Conservation (phyloP, 2,888 invertebrate genomes). For the Cheilosia urbana region DNA sequence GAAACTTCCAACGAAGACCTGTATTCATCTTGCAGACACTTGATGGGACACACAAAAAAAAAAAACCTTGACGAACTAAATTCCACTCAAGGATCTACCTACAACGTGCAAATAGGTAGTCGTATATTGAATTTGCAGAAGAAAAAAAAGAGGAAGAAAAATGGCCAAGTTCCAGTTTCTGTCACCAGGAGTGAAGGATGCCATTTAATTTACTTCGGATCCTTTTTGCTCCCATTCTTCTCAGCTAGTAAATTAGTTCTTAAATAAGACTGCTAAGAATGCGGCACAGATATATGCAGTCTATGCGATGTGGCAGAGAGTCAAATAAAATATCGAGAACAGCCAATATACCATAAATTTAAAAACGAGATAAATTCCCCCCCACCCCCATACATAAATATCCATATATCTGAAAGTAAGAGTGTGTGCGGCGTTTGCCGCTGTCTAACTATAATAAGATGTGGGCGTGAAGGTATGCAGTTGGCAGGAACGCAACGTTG, state of each 20-base stretch:
- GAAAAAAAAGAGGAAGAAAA: background rate
- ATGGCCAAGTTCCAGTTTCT: slow-evolving; percentile 66
- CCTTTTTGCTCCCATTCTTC: slow-evolving; percentile 8
- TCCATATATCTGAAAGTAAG: background rate
- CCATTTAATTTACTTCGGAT: slow-evolving; percentile 67
- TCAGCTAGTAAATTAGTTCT: slow-evolving; percentile 57
- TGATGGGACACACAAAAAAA: slow-evolving; percentile 24
- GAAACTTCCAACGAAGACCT: slow-evolving; percentile 28
- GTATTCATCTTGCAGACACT: slow-evolving; percentile 62
- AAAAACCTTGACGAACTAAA: slow-evolving; percentile 16
- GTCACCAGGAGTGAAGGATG: slow-evolving; percentile 66
- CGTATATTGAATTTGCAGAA: slow-evolving; percentile 55
- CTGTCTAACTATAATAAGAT: slow-evolving; percentile 20
- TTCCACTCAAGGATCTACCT: slow-evolving; percentile 3
- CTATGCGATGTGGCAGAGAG: background rate
- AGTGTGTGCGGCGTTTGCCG: slow-evolving; percentile 7
- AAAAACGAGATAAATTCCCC: slow-evolving; percentile 57
- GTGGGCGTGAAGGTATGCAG: slow-evolving; percentile 58
- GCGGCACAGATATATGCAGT: background rate
- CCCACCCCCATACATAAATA: slow-evolving; percentile 36
- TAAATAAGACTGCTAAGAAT: slow-evolving; percentile 43
- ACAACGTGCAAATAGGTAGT: background rate
- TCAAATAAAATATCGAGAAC: slow-evolving; percentile 61
- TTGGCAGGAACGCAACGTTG: slow-evolving; percentile 51
- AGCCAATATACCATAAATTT: slow-evolving; percentile 69